Conservation (phyloP, 2,888 invertebrate genomes). For the Agrilus cyanescens region DNA sequence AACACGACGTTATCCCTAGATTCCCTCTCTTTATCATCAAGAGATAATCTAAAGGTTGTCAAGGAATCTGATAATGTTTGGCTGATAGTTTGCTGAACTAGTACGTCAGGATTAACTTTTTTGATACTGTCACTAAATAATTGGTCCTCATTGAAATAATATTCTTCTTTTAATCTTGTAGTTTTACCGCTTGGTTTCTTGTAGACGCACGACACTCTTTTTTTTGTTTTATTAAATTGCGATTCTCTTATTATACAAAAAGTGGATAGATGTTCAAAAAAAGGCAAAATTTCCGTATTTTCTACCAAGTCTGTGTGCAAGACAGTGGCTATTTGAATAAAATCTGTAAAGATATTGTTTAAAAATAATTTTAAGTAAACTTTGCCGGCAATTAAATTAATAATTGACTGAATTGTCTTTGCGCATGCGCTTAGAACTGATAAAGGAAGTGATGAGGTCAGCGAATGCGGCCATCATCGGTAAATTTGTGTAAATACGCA, state of each 20-base stretch:
- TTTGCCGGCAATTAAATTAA: too few relatives aligned
- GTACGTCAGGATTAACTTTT: conserved; percentile 27
- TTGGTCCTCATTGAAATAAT: conserved; percentile 27
- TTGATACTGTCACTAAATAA: conserved; percentile 28
- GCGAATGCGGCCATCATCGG: too few relatives aligned
- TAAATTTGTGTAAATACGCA: too few relatives aligned
- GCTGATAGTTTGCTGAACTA: conserved; percentile 19
- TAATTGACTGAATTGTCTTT: too few relatives aligned
- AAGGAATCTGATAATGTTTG: conserved; percentile 36
- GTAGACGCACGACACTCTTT: conserved; percentile 30
- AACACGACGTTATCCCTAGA: conserved; percentile 47
- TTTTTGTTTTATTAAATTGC: conserved; percentile 29
- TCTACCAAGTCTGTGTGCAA: conserved; percentile 41
- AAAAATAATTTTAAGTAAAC: conserved; percentile 7
- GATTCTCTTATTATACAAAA: conserved; percentile 29
- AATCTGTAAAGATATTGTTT: conserved; percentile 18
- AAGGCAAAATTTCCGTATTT: conserved; percentile 32
- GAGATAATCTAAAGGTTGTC: conserved; percentile 53
- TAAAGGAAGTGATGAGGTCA: too few relatives aligned
- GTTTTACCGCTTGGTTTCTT: conserved; percentile 43
- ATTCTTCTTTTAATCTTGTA: conserved; percentile 33
- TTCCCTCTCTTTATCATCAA: conserved; percentile 48
- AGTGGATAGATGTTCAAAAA: conserved; percentile 38
- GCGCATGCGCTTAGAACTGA: too few relatives aligned
- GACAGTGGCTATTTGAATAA: conserved; percentile 24